Base-by-base conservation (phyloP, 2,113 vertebrate genomes). In the Plotosus lineatus region DNA sequence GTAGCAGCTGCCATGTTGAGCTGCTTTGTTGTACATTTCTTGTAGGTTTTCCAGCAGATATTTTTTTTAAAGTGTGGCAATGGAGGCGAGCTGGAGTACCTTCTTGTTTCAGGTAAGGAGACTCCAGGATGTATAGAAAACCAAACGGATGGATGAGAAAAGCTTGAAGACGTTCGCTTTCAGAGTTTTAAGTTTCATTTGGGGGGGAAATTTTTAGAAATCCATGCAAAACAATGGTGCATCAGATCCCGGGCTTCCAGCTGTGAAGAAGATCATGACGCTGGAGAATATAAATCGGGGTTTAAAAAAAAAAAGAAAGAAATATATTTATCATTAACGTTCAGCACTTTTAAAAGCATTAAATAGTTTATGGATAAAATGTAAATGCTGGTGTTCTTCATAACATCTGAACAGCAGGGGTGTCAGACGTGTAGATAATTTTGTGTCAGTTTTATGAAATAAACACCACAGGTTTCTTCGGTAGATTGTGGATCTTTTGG, bases 81-180 rank as follows among this genome's bases (percentile, higher is more conserved):
- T 95, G 95, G 95, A 96, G 92, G 90, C 95, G 93, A 95, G 95
- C 93, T 96, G 95, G 95, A 95, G 95, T 92, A 93, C 95, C 88
- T 96, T 95, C 93, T 93, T 96, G 88, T 96, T 96, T 86, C 95
- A 95, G 94, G 95, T 95, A 94, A 94, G 94, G 89, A 86, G 55
- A 81, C 78, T 53, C 2, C 60, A 65, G 84, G 21, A 48, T 63
- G 68, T 56, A 68, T 50, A 23, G 46, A n/a, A 36, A 78, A 53
- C 5, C 10, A 19, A 50, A 23, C 33, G 12, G 28, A 38, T 26
- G 14, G 11, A 3, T 4, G 5, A 10, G 10, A 0, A 12, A n/a
- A 26, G 17, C 17, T 79, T 76, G 28, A 28, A 46, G 50, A 14
- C 44, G 0, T 11, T 38, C 42, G 51, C 51, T 78, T 71, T 61